phyloP scores from a whole-genome alignment of 1,140 invertebrate genomes.

The Drosophila nannoptera region DNA sequence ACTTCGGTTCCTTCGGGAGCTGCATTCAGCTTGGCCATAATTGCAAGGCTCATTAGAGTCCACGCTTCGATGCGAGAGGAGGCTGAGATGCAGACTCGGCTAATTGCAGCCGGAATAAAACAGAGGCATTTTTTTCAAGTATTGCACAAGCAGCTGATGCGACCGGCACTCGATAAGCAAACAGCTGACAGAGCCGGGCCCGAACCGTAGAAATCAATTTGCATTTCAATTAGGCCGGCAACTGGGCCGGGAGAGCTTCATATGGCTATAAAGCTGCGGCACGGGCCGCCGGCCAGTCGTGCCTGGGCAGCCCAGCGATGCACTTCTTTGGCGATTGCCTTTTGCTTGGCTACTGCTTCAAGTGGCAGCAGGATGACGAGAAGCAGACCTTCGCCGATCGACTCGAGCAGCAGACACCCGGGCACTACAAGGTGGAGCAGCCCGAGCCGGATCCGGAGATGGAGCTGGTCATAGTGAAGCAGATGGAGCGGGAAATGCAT shows the following conservation, averaged over 20 bases:
- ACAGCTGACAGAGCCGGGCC: constrained; percentile 31
- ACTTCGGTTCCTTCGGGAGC: too few relatives aligned
- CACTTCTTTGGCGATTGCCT: constrained; percentile 35
- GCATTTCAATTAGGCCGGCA: constrained; percentile 27
- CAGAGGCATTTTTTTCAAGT: background rate
- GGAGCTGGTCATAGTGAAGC: too few relatives aligned
- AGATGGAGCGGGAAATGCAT: background rate
- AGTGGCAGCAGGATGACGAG: constrained; percentile 39
- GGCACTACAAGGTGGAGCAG: constrained; percentile 13
- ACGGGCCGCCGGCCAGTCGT: constrained; percentile 13
- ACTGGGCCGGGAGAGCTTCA: background rate
- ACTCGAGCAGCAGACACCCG: constrained; percentile 21
- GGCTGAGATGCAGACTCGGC: background rate
- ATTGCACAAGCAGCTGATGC: constrained; percentile 28
- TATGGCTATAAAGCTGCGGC: constrained; percentile 18
- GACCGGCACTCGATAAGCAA: constrained; percentile 32
- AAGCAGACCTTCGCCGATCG: constrained; percentile 34
- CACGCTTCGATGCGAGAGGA: constrained; percentile 47
- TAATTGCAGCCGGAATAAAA: background rate
- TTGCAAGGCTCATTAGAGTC: constrained; percentile 66
- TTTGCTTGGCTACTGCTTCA: constrained; percentile 32
- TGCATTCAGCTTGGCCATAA: constrained; percentile 58
- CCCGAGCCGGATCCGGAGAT: background rate
- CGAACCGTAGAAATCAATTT: constrained; percentile 8
- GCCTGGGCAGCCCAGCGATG: constrained; percentile 34